phyloP scores from a whole-genome alignment of 2,113 vertebrate genomes.

The Menura novaehollandiae region DNA sequence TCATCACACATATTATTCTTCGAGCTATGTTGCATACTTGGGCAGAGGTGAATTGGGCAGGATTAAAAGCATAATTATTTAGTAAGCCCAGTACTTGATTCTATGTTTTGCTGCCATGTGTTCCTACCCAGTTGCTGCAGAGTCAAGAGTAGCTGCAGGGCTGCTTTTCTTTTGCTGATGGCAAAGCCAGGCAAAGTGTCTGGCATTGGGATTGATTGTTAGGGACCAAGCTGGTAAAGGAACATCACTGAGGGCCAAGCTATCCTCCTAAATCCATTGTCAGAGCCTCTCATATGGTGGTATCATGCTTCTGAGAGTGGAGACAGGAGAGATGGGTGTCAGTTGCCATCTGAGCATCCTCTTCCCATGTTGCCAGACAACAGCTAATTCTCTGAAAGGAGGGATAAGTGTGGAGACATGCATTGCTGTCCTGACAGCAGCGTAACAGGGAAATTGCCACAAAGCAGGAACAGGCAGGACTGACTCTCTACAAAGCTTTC shows the following conservation, averaged over 20 bases:
- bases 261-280: background rate
- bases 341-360: background rate
- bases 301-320: background rate
- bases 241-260: background rate
- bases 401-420: background rate
- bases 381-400: background rate
- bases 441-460: background rate
- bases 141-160: background rate
- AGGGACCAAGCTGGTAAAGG: background rate
- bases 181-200: background rate
- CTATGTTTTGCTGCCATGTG: background rate
- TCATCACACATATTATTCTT: background rate
- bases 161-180: background rate
- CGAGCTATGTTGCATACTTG: background rate
- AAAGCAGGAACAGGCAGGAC: background rate
- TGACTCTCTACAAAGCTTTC: background rate
- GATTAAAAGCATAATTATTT: slow-evolving; percentile 15
- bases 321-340: background rate
- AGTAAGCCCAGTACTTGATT: background rate
- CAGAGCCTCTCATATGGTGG: background rate
- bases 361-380: background rate
- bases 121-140: background rate
- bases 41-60: background rate
- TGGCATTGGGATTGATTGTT: rapidly evolving
- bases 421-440: background rate